Evolutionary conservation across 2,888 invertebrate species (phyloP), one percentile per base, ranked within the genome.

Genomic region (Bhutanitis thaidina): DNA sequence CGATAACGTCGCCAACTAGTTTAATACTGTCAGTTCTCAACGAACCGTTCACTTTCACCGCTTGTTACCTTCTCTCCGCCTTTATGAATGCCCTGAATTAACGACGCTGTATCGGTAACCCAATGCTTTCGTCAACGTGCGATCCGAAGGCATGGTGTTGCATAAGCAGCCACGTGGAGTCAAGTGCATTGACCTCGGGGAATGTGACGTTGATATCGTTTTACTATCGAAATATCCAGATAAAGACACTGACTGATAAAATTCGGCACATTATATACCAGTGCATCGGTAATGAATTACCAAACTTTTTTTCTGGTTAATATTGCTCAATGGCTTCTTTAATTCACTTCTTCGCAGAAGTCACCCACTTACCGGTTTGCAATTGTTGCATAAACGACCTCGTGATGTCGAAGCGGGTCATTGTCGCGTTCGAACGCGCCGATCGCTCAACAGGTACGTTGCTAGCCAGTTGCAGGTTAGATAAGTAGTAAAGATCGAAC

Each of bases 361-460:
- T 77, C 76, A 77, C 75, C 78, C 72, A 81, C 77, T 79, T 77
- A 67, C 64, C 64, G 71, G 74, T 76, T 75, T 74, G 76, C 80
- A 80, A 77, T 79, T 66, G 71, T 87, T 88, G 85, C 87, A 86
- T 82, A 83, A 87, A 85, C 80, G 83, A 77, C 83, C 85, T 77
- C 81, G 77, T 78, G 76, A 72, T 74, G 75, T 75, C 77, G 71
- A 85, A 85, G 78, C 75, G 77, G 87, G 88, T 87, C 87, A 87
- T 85, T 87, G 86, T 77, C 88, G 77, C 74, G 5, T 12, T 34
- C 34, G 34, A 12, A 10, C 12, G 69, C 58, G 56, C 62, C 60
- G 57, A 54, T 58, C 59, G 67, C 49, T 30, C 46, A 9, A 34
- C 52, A 64, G 70, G 64, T 60, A 71, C 67, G 55, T 49, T 49